A percentile compares a stretch with the other conserved stretches of the same genome.
Evolutionary conservation across 2,113 vertebrate species (phyloP).

Genomic region (Setophaga petechia): DNA sequence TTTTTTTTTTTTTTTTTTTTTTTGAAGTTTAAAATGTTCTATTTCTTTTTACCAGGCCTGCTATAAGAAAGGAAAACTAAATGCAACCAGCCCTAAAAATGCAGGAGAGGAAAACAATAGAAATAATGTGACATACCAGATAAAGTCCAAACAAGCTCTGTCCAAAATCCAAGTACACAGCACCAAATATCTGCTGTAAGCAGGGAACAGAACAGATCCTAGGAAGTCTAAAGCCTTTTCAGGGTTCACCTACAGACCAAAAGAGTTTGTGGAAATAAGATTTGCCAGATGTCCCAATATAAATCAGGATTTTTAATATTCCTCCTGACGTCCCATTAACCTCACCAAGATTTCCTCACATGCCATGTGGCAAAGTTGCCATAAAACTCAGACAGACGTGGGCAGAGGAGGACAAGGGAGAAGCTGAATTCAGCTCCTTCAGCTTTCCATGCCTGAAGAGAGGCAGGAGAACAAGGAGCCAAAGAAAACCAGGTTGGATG

Average conservation of each 20-base stretch:
- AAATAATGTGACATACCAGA: background rate
- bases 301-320: constrained; percentile 42
- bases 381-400: background rate
- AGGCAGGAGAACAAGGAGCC: background rate
- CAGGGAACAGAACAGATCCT: background rate
- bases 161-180: background rate
- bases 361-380: background rate
- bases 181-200: background rate
- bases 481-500: background rate
- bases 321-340: constrained; percentile 5
- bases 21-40: background rate
- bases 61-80: background rate
- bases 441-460: background rate
- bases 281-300: constrained; percentile 14
- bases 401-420: background rate
- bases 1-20: background rate
- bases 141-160: background rate
- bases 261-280: background rate
- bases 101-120: background rate
- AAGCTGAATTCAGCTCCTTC: background rate
- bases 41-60: background rate
- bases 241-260: background rate
- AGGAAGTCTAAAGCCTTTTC: background rate
- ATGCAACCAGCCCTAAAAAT: background rate
- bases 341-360: background rate